Evolutionary conservation across 2,888 invertebrate genomes (phyloP).

Genomic region (Torymus texanus): DNA sequence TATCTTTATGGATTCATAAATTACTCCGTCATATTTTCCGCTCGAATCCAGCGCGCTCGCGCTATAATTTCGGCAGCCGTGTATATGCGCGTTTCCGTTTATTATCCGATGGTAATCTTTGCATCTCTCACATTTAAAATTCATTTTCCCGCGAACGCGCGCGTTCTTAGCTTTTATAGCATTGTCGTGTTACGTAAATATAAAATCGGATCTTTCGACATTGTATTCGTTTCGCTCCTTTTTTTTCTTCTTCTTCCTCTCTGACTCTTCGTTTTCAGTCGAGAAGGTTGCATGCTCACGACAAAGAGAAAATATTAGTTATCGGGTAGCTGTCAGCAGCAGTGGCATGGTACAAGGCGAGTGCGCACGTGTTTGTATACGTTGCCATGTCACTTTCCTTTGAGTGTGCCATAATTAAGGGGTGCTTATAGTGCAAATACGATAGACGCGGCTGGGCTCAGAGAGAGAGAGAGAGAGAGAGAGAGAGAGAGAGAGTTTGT

Average conservation of each 20-base stretch:
- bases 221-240: too few species aligned
- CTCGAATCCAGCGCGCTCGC: not conserved
- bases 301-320: constrained; percentile 17
- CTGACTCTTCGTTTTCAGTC: not conserved
- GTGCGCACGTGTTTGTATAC: not conserved
- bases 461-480: too few species aligned
- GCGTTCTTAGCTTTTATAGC: too few species aligned
- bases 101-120: constrained; percentile 6
- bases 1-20: too few species aligned
- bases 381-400: not conserved
- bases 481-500: too few species aligned
- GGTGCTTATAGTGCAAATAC: too few species aligned
- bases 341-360: not conserved
- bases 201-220: too few species aligned
- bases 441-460: too few species aligned
- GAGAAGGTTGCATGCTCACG: not conserved
- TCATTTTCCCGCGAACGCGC: not conserved
- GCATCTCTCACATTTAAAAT: not conserved
- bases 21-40: not conserved
- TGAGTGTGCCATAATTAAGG: constrained; percentile 2
- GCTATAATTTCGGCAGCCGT: not conserved
- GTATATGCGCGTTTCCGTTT: constrained; percentile 14
- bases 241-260: too few species aligned
- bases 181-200: too few species aligned
- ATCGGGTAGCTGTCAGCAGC: constrained; percentile 21